Evolutionary conservation across 2,888 invertebrate genomes (phyloP), one percentile per base, ranked within the genome.

Genomic region (Barypeithes pellucidus): DNA sequence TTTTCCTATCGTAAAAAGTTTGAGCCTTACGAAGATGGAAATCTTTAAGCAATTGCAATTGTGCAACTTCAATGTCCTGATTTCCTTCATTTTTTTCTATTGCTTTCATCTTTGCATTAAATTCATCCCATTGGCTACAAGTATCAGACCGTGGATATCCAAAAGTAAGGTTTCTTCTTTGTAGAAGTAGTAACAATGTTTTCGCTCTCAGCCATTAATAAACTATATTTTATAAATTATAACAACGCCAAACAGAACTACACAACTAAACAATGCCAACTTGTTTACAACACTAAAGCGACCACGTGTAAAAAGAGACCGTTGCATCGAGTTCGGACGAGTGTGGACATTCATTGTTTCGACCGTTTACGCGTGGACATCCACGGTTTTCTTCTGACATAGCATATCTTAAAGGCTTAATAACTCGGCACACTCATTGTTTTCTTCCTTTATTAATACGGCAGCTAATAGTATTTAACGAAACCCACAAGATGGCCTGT

Each of bases 1-100:
- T 68, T 68, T 68, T 68, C 29, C 60, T 22, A 60, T 41, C 68
- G 57, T 68, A 68, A 68, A 60, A 60, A 59, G 45, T 43, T 41
- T 71, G 65, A 11, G 65, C 43, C 57, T 71, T 71, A 63, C 65
- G 41, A 18, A 71, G 63, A 39, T 63, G 57, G 14, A 71, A 43
- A 22, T 71, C 70, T 57, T 65, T 33, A 33, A 33, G 33, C 33
- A 33, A 33, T 33, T 33, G 4, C 33, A 33, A 33, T 33, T 33
- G 33, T 33, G 33, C 33, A 33, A 33, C 33, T 33, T 33, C 33
- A 33, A 8, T 33, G 33, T 33, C 8, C 33, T 33, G 33, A 33
- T 33, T 33, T 33, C 33, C 33, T 33, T 33, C 33, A 33, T 33
- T 33, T 33, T 4, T 33, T 33, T 33, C 33, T 33, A 33, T 33